Conservation (phyloP, 1,140 invertebrate species). For the Agrypnia vestita region DNA sequence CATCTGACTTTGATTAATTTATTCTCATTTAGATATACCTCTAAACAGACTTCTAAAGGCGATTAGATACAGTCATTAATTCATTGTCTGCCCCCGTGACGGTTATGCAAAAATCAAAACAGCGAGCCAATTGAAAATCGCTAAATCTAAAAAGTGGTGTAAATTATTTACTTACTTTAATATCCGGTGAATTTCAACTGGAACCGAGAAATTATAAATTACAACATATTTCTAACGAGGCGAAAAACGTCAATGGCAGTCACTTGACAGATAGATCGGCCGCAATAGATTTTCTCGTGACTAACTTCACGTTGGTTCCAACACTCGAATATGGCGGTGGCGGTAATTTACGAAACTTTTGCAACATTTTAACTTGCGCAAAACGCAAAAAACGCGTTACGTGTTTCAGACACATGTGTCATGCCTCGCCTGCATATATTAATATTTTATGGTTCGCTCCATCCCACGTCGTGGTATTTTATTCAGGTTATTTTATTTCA, state of each 20-base stretch:
- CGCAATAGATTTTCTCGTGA: conserved; percentile 5
- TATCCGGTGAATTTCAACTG: conserved; percentile 6
- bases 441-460: no score
- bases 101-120: neutral
- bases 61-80: conserved; percentile 22
- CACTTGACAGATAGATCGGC: conserved; percentile 39
- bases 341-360: no score
- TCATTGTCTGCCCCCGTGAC: conserved; percentile 12
- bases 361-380: no score
- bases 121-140: neutral
- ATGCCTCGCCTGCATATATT: no score
- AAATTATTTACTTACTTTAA: neutral
- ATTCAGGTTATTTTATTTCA: no score
- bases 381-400: no score
- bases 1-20: no score
- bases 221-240: conserved; percentile 28
- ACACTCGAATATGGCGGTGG: neutral
- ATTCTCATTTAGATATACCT: no score
- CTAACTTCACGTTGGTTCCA: conserved; percentile 28
- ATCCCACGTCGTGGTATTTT: no score
- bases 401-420: no score
- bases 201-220: conserved; percentile 5
- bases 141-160: neutral
- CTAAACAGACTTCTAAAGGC: neutral
- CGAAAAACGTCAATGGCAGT: conserved; percentile 27